Evolutionary conservation across 2,888 invertebrate species (phyloP), one percentile per base, ranked within the genome.

Genomic region (Dermolepida albohirtum): DNA sequence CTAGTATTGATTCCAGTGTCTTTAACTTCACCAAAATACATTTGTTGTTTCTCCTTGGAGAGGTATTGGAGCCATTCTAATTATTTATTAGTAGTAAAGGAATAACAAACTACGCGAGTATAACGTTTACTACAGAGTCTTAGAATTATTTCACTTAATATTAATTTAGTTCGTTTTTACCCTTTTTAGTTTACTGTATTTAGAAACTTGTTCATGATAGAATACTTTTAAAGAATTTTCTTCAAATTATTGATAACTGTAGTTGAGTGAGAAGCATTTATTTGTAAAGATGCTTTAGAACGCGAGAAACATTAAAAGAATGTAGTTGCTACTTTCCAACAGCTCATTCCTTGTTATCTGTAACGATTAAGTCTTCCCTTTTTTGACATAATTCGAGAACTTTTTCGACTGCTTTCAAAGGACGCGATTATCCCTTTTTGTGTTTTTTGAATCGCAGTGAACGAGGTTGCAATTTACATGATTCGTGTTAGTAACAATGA

Each of bases 391-490:
- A 34, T 34, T 47, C 59, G 16, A 34, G 34, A 62, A 34, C 49
- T 17, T 47, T 62, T 47, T 39, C 43, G 16, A 5, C 14, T 27
- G 47, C 49, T 34, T 62, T 62, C 34, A 62, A 62, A 62, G 44
- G 59, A 62, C 22, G 16, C 47, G 47, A 10, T 47, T 10, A 22
- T 44, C 27, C 5, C 34, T 12, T 43, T 43, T 57, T 62, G 44
- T 16, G 29, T 29, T 57, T 47, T 34, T 59, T 34, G 59, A 62
- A 14, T 47, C 47, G 34, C 47, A 16, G 47, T 62, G 47, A 44
- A 62, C 47, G 59, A 47, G 44, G 47, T 62, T 62, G 47, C 59
- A 62, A 62, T 62, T 62, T 62, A 47, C 47, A 62, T 62, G 47
- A 62, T 62, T 62, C 47, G 34, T n/a, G 47, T 11, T 34, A 47